Evolutionary conservation across 1,140 invertebrate genomes (phyloP).

Genomic region (Drosophila mauritiana): DNA sequence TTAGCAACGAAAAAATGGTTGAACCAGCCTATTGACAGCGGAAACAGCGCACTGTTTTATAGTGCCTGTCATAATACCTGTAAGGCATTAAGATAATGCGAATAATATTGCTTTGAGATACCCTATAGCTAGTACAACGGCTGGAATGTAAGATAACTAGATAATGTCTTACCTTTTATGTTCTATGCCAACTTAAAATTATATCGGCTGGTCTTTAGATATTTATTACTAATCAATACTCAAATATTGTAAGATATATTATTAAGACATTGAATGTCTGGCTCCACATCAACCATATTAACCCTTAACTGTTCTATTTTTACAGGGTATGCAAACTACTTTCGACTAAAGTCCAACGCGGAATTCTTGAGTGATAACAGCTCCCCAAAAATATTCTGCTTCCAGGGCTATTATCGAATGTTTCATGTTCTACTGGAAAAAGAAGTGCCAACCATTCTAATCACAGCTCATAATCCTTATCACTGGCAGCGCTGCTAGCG

Average conservation of each 20-base stretch:
- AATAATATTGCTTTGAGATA: neutral
- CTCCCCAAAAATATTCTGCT: conserved; percentile 39
- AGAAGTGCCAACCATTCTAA: conserved; percentile 26
- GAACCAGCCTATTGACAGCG: conserved; percentile 52
- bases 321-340: conserved; percentile 40
- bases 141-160: neutral
- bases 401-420: conserved; percentile 44
- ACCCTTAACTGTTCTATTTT: neutral
- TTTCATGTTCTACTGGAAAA: conserved; percentile 40
- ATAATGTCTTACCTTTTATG: no score
- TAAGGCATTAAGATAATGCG: conserved; percentile 29
- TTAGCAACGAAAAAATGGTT: conserved; percentile 25
- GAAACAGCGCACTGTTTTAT: conserved; percentile 37
- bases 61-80: conserved; percentile 24
- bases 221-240: no score
- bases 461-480: conserved; percentile 53
- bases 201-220: no score
- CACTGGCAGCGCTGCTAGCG: conserved; percentile 25
- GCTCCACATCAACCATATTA: neutral
- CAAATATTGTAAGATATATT: no score
- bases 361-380: conserved; percentile 41
- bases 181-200: no score
- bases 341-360: conserved; percentile 47
- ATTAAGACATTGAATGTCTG: no score
- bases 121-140: neutral